phyloP scores from a whole-genome alignment of 2,888 invertebrate genomes.

The Meganola albula region DNA sequence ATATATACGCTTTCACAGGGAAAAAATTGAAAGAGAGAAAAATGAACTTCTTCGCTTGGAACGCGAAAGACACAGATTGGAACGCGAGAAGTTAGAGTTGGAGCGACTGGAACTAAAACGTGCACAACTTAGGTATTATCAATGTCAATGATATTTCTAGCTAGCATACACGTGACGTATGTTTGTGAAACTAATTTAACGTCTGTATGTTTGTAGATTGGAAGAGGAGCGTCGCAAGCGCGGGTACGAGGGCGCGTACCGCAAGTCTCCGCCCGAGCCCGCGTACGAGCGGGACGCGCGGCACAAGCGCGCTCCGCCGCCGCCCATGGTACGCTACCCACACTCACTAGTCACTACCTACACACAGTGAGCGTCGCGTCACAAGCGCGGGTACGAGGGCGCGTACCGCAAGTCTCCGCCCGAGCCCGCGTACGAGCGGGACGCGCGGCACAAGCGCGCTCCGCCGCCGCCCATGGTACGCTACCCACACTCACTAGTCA shows the following conservation, averaged over 20 bases:
- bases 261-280: constrained; percentile 64
- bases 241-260: constrained; percentile 68
- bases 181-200: background rate
- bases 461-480: constrained; percentile 57
- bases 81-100: constrained; percentile 84
- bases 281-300: constrained; percentile 61
- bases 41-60: constrained; percentile 89
- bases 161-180: background rate
- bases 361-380: no score
- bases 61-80: constrained; percentile 88
- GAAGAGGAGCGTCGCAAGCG: constrained; percentile 80
- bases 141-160: no score
- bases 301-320: constrained; percentile 60
- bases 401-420: constrained; percentile 68
- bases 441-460: constrained; percentile 56
- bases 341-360: no score
- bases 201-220: constrained; percentile 39
- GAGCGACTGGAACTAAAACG: constrained; percentile 91
- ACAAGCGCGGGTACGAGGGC: constrained; percentile 75
- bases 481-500: no score
- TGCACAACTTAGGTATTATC: constrained; percentile 84
- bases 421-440: constrained; percentile 61
- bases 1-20: no score
- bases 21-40: constrained; percentile 92
- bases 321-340: constrained; percentile 55